These are phyloP conservation scores for Fistularia commersonii DNA, from an alignment of 2,797 vertebrate genomes.

Conservation along the genomic window DNA sequence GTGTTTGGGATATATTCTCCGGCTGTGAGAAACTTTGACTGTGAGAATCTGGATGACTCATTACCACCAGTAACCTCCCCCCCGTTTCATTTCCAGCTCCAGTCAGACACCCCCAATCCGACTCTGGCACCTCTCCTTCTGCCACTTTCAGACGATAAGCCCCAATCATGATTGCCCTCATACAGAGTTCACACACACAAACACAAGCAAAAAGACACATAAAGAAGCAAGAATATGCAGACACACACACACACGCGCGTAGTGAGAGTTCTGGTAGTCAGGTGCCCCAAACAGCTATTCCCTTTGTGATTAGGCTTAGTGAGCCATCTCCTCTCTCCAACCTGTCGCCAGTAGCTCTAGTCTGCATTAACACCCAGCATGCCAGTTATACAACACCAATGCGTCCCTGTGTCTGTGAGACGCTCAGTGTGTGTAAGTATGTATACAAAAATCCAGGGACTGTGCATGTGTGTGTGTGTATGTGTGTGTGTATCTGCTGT, in stretches of 20 bases:
- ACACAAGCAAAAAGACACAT: constrained; percentile 16
- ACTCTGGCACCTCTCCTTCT: constrained; percentile 73
- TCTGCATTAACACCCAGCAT: constrained; percentile 75
- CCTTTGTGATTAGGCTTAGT: constrained; percentile 78
- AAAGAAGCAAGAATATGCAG: constrained; percentile 18
- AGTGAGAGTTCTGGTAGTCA: constrained; percentile 55
- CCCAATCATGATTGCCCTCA: constrained; percentile 72
- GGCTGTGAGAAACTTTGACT: constrained; percentile 53
- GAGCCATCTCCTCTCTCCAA: constrained; percentile 75
- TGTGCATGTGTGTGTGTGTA: constrained; percentile 45
- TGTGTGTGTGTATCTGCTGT: constrained; percentile 57
- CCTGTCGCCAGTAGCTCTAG: constrained; percentile 83
- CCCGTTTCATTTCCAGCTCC: constrained; percentile 34
- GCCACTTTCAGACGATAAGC: constrained; percentile 63
- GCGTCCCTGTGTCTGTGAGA: constrained; percentile 44
- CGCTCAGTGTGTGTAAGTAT: constrained; percentile 40
- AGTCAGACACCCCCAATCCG: constrained; percentile 62
- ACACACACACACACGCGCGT: constrained; percentile 22
- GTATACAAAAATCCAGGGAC: constrained; percentile 44
- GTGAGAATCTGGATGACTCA: constrained; percentile 73
- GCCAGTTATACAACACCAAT: constrained; percentile 46
- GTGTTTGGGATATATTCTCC: constrained; percentile 54
- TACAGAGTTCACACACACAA: constrained; percentile 37
- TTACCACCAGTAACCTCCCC: constrained; percentile 27
- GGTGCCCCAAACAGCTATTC: constrained; percentile 77